phyloP scores from a whole-genome alignment of 2,797 vertebrate species.

The Pempheris klunzingeri region DNA sequence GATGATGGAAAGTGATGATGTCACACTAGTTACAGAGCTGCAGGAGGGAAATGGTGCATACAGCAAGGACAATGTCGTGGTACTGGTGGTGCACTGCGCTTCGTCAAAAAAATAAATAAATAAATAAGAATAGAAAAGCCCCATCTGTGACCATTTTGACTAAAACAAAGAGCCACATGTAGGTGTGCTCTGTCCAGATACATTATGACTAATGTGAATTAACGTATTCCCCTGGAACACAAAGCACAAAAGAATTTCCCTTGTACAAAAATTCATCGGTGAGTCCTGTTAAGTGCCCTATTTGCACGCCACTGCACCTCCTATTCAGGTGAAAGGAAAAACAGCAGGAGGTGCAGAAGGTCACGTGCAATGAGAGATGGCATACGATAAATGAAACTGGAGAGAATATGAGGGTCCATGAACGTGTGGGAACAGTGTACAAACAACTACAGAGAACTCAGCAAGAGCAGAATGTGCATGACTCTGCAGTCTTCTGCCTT shows the following conservation, averaged over 20 bases:
- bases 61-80: neutral
- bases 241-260: neutral
- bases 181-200: neutral
- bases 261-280: neutral
- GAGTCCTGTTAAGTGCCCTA: too few species aligned
- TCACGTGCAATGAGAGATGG: neutral
- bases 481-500: neutral
- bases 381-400: neutral
- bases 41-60: slow-evolving; percentile 4
- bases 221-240: neutral
- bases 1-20: slow-evolving; percentile 31
- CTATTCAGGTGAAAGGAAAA: neutral
- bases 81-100: slow-evolving; percentile 35
- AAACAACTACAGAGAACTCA: neutral
- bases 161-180: neutral
- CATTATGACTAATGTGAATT: neutral
- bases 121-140: too few species aligned
- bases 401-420: neutral
- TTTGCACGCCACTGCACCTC: too few species aligned
- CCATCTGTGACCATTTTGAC: neutral
- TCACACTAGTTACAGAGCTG: slow-evolving; percentile 44
- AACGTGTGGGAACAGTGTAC: neutral
- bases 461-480: neutral
- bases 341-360: neutral
- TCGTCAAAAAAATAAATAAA: neutral